These are phyloP conservation scores for Parascotia fuliginaria DNA, from an alignment of 2,888 invertebrate species.

Conservation along the genomic window DNA sequence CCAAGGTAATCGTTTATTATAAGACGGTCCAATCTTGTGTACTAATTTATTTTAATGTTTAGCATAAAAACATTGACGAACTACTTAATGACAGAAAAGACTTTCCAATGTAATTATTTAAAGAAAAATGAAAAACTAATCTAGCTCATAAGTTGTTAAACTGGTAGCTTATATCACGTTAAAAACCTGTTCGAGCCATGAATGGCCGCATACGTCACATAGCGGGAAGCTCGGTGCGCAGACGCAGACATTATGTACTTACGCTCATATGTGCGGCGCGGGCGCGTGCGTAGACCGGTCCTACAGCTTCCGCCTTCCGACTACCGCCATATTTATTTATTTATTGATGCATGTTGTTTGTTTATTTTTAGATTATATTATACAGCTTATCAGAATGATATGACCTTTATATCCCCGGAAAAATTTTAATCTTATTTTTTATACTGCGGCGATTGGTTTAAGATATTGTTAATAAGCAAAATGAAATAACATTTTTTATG, in stretches of 20 bases:
- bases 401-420: conserved; percentile 30
- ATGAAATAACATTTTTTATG: not conserved
- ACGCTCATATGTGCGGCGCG: conserved; percentile 25
- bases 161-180: conserved; percentile 11
- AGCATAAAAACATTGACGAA: too few relatives aligned
- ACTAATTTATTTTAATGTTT: too few relatives aligned
- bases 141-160: conserved; percentile 4
- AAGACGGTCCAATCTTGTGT: too few relatives aligned
- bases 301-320: conserved; percentile 72
- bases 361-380: conserved; percentile 20
- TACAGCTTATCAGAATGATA: conserved; percentile 9
- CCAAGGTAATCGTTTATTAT: too few relatives aligned
- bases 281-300: conserved; percentile 56
- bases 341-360: conserved; percentile 23
- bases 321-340: conserved; percentile 45
- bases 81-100: not conserved
- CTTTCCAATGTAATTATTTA: conserved; percentile 1
- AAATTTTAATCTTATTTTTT: conserved; percentile 10
- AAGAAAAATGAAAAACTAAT: conserved; percentile 1
- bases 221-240: conserved; percentile 55
- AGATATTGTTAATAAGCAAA: not conserved
- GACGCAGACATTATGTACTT: conserved; percentile 34
- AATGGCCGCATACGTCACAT: conserved; percentile 52
- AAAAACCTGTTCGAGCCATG: conserved; percentile 43
- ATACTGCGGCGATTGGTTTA: not conserved